Conservation (phyloP, 2,113 vertebrate genomes). For the Mohoua ochrocephala region DNA sequence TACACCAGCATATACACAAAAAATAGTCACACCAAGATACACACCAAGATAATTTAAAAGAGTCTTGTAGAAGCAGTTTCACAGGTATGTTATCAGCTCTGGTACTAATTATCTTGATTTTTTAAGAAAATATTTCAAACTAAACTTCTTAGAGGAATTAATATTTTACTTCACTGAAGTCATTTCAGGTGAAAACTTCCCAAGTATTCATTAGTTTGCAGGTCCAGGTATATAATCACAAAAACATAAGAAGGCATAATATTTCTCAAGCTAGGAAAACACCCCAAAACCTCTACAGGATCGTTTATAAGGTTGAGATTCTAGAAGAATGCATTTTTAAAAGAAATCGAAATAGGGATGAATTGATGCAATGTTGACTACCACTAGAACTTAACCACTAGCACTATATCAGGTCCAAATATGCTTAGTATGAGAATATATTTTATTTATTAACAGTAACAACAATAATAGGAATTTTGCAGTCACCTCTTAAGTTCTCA, state of each 20-base stretch:
- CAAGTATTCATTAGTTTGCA: neutral
- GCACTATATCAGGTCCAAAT: neutral
- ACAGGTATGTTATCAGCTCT: neutral
- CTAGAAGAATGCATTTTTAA: neutral
- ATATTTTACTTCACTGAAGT: neutral
- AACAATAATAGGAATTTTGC: neutral
- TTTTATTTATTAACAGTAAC: neutral
- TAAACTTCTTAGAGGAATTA: neutral
- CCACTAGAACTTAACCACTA: neutral
- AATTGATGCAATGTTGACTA: neutral
- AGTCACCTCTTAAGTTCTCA: neutral
- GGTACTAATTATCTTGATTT: neutral
- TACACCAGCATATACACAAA: neutral
- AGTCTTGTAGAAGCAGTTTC: neutral
- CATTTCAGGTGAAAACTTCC: neutral
- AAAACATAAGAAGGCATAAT: neutral
- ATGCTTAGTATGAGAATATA: neutral
- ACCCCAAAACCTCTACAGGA: accelerated
- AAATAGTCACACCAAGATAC: neutral
- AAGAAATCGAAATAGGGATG: neutral
- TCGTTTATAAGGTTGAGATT: neutral
- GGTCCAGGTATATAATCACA: neutral
- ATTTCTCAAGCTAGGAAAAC: neutral
- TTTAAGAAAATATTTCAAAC: neutral
- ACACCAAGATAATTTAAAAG: neutral